Conservation (phyloP, 2,888 invertebrate genomes). For the Dendrolimus houi region DNA sequence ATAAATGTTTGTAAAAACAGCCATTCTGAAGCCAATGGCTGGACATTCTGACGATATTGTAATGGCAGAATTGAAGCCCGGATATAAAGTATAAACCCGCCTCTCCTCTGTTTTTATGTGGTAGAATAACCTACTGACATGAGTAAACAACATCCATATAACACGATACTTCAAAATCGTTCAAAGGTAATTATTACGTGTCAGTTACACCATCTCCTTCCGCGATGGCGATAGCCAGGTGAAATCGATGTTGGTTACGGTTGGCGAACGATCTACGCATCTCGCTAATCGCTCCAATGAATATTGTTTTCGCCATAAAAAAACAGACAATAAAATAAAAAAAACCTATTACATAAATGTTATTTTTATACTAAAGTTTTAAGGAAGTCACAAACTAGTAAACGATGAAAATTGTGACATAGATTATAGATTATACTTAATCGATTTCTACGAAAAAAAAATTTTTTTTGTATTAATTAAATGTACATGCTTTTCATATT, state of each 20-base stretch:
- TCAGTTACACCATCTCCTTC: constrained; percentile 17
- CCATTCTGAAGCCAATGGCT: no score
- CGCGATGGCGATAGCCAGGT: constrained; percentile 19
- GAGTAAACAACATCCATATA: background rate
- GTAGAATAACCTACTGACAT: background rate
- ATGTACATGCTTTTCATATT: no score
- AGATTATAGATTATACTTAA: no score
- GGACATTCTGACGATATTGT: no score
- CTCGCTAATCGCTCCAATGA: constrained; percentile 1
- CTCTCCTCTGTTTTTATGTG: no score
- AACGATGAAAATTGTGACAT: no score
- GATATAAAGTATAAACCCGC: no score
- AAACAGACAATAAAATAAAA: background rate
- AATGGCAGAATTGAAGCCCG: no score
- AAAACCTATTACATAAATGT: background rate
- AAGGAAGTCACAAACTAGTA: no score
- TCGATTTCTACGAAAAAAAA: no score
- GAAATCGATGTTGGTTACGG: constrained; percentile 23
- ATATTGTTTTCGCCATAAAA: constrained; percentile 1
- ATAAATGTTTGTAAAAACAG: no score
- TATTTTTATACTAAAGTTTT: background rate
- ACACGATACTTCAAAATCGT: background rate
- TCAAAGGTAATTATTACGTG: constrained; percentile 12
- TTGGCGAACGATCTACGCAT: constrained; percentile 9
- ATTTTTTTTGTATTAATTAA: no score